These are phyloP conservation scores for Aplocera efformata DNA, from an alignment of 2,888 invertebrate genomes.

Conservation along the genomic window DNA sequence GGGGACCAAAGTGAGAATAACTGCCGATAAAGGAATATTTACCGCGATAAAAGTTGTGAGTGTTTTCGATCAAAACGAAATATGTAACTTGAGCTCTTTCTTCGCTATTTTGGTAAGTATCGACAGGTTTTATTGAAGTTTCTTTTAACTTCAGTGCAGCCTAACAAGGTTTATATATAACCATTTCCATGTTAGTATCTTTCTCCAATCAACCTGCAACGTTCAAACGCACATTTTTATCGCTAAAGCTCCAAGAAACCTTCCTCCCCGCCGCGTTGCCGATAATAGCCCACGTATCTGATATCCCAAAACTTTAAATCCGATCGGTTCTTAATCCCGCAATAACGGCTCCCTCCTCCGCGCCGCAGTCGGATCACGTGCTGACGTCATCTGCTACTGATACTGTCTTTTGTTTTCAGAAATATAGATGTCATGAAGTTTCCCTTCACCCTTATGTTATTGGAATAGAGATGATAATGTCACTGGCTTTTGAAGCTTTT, in stretches of 20 bases:
- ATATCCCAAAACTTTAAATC: slow-evolving; percentile 39
- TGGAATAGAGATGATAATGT: slow-evolving; percentile 4
- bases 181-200: too few species aligned
- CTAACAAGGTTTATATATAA: too few species aligned
- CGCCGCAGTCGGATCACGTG: slow-evolving; percentile 54
- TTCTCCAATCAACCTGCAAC: too few species aligned
- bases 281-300: slow-evolving; percentile 21
- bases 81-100: too few species aligned
- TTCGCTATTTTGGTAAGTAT: too few species aligned
- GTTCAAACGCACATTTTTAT: neutral
- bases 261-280: slow-evolving; percentile 2
- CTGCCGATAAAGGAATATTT: neutral
- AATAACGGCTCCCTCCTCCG: slow-evolving; percentile 34
- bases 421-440: slow-evolving; percentile 22
- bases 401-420: slow-evolving; percentile 42
- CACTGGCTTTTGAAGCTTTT: neutral
- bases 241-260: slow-evolving; percentile 1
- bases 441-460: slow-evolving; percentile 12
- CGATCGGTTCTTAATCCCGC: slow-evolving; percentile 59
- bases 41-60: too few species aligned
- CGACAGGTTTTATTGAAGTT: too few species aligned
- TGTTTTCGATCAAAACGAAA: too few species aligned
- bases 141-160: too few species aligned
- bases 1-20: slow-evolving; percentile 3
- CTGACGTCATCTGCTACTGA: slow-evolving; percentile 50